These are phyloP conservation scores for Sorex maritimensis DNA, from an alignment of 2,797 vertebrate genomes.

Conservation along the genomic window DNA sequence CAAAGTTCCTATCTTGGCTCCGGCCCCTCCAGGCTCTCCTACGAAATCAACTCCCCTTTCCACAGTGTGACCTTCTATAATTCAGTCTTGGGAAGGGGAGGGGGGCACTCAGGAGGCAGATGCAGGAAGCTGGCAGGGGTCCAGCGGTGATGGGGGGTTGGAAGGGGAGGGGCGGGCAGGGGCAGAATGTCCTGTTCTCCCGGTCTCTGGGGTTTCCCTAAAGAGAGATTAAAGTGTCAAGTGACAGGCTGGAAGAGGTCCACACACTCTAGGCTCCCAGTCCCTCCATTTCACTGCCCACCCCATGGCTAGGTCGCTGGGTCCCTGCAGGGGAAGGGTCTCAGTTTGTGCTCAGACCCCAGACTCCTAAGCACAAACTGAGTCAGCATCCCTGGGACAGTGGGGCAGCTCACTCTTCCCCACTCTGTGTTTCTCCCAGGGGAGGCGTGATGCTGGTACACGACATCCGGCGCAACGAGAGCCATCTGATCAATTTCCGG, in stretches of 20 bases:
- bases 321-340: not conserved
- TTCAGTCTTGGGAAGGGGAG: conserved; percentile 44
- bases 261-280: conserved; percentile 22
- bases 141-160: conserved; percentile 58
- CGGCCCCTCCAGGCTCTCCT: conserved; percentile 11
- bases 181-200: conserved; percentile 72
- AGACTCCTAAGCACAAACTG: conserved; percentile 36
- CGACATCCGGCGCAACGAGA: conserved; percentile 96
- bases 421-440: conserved; percentile 88
- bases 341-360: conserved; percentile 20
- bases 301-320: conserved; percentile 44
- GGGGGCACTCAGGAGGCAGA: conserved; percentile 76
- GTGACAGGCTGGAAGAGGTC: conserved; percentile 69
- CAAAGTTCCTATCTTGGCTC: conserved; percentile 48
- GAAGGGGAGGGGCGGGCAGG: not conserved
- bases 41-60: conserved; percentile 48
- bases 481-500: conserved; percentile 97
- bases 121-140: conserved; percentile 83
- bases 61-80: conserved; percentile 80
- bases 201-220: conserved; percentile 79
- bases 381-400: too few relatives aligned
- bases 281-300: conserved; percentile 46
- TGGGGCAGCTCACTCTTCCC: not conserved
- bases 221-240: conserved; percentile 85
- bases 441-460: conserved; percentile 99